These are phyloP conservation scores for Drosophila orena DNA, from an alignment of 1,140 invertebrate species.

Conservation along the genomic window DNA sequence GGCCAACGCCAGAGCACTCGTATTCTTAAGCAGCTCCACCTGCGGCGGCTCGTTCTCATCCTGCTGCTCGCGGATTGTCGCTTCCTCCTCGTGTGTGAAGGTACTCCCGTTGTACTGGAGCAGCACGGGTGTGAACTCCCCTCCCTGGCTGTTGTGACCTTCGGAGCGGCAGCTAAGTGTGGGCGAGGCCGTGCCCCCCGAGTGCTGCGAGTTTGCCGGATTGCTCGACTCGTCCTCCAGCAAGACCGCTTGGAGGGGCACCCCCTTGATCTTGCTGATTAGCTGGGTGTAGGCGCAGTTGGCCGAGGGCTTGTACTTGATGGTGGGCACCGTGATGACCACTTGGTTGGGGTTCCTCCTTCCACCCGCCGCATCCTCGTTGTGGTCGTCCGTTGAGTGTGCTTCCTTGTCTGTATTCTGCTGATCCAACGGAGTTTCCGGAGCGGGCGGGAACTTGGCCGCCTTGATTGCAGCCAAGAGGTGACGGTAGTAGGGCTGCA, in stretches of 20 bases:
- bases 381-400: conserved; percentile 6
- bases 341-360: conserved; percentile 27
- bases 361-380: conserved; percentile 25
- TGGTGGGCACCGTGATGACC: conserved; percentile 84
- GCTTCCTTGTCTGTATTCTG: conserved; percentile 10
- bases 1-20: conserved; percentile 86
- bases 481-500: conserved; percentile 96
- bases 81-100: conserved; percentile 61
- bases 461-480: conserved; percentile 92
- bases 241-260: conserved; percentile 85
- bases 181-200: conserved; percentile 63
- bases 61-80: conserved; percentile 20
- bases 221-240: conserved; percentile 63
- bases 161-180: conserved; percentile 63
- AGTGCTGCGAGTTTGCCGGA: conserved; percentile 58
- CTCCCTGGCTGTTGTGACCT: conserved; percentile 56
- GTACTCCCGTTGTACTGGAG: conserved; percentile 78
- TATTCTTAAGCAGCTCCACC: conserved; percentile 81
- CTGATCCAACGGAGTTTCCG: conserved; percentile 61
- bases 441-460: conserved; percentile 89
- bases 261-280: conserved; percentile 93
- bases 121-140: conserved; percentile 71
- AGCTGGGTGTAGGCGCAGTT: conserved; percentile 94
- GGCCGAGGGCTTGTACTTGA: conserved; percentile 91
- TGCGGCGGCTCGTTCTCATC: conserved; percentile 46